Evolutionary conservation across 2,888 invertebrate genomes (phyloP).

Genomic region (Petrolisthes cinctipes): DNA sequence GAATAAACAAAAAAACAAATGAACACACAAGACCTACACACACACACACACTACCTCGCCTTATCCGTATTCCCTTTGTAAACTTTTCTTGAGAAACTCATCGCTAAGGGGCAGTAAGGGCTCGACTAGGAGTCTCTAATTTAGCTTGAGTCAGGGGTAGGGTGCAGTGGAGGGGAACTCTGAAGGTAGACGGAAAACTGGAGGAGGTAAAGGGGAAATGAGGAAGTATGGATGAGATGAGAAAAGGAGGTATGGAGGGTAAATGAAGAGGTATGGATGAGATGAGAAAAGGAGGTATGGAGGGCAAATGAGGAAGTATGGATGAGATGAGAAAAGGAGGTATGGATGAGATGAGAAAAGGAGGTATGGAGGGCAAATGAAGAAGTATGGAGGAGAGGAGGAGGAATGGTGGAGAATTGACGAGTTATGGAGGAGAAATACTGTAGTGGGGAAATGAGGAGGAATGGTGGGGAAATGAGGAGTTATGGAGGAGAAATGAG

Average conservation of each 20-base stretch:
- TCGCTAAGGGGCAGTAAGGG: neutral
- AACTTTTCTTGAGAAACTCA: neutral
- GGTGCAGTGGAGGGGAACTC: too few relatives aligned
- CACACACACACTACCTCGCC: neutral
- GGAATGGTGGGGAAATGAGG: too few relatives aligned
- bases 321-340: neutral
- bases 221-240: neutral
- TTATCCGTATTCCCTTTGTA: conserved; percentile 8
- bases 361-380: neutral
- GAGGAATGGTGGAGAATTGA: neutral
- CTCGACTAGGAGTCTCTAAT: too few relatives aligned
- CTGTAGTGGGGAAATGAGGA: neutral
- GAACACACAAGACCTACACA: too few relatives aligned
- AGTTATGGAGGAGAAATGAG: too few relatives aligned
- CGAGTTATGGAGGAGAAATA: neutral
- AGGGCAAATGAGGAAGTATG: neutral
- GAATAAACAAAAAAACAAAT: neutral
- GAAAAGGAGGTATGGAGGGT: neutral
- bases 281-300: neutral
- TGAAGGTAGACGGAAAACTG: neutral
- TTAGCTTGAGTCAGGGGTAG: too few relatives aligned
- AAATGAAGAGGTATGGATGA: neutral
- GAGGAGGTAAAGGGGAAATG: neutral
- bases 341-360: neutral
- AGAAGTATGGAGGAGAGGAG: neutral